phyloP scores from a whole-genome alignment of 2,113 vertebrate species.

The Microtus montanus region DNA sequence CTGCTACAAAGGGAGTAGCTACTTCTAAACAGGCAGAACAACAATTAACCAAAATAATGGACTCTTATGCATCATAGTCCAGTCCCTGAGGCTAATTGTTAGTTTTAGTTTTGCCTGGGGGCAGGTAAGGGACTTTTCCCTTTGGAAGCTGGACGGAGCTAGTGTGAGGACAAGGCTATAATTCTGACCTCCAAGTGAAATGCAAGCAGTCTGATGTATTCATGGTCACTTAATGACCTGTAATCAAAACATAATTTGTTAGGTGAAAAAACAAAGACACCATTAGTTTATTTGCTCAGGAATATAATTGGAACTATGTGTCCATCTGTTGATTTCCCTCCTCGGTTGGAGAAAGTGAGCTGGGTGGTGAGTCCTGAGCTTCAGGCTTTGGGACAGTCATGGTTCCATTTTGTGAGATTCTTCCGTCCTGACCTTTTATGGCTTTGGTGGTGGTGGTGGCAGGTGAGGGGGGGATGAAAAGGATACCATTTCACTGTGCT shows the following conservation, averaged over 20 bases:
- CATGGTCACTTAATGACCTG: slow-evolving; percentile 73
- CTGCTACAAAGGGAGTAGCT: background rate
- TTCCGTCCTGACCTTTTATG: background rate
- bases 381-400: background rate
- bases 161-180: slow-evolving; percentile 37
- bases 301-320: slow-evolving; percentile 21
- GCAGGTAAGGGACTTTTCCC: background rate
- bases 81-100: slow-evolving; percentile 62
- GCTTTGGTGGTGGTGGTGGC: background rate
- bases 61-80: slow-evolving; percentile 45
- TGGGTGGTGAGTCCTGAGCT: background rate
- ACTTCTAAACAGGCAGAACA: background rate
- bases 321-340: slow-evolving; percentile 27
- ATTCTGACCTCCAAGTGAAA: slow-evolving; percentile 52
- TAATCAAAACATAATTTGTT: slow-evolving; percentile 69
- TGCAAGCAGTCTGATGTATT: slow-evolving; percentile 55
- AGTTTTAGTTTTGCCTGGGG: slow-evolving; percentile 43
- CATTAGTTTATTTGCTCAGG: slow-evolving; percentile 60
- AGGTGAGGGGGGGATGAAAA: background rate
- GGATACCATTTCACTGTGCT: background rate
- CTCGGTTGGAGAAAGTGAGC: background rate
- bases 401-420: background rate
- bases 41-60: slow-evolving; percentile 61
- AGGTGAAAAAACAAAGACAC: slow-evolving; percentile 64
- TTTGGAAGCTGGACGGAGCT: slow-evolving; percentile 60